Conservation (phyloP, 1,140 invertebrate genomes). For the Apis laboriosa region DNA sequence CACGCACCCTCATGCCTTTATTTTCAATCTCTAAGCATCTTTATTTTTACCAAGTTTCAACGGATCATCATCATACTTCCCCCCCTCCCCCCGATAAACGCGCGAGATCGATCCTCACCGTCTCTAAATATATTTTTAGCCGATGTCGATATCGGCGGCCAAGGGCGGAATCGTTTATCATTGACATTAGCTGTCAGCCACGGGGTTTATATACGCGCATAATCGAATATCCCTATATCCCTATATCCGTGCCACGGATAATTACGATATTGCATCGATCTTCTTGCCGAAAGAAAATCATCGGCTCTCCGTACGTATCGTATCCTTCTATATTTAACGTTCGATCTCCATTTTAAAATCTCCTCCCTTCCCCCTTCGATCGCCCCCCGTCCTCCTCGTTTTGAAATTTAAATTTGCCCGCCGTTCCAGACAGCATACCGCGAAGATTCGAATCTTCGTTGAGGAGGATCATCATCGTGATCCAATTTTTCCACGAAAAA, state of each 20-base stretch:
- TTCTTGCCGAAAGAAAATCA: not conserved
- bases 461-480: not conserved
- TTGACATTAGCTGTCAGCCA: slow-evolving; percentile 15
- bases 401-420: not conserved
- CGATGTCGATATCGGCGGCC: not conserved
- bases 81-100: not conserved
- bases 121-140: slow-evolving; percentile 3
- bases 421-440: not conserved
- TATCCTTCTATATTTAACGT: not conserved
- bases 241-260: not conserved
- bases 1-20: not conserved
- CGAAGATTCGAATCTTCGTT: not conserved
- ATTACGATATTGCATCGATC: slow-evolving; percentile 15
- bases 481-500: not conserved
- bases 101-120: not conserved
- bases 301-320: not conserved
- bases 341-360: not conserved
- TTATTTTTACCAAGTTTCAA: not conserved
- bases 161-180: slow-evolving; percentile 15
- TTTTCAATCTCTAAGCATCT: not conserved
- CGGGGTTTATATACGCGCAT: not conserved
- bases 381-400: not conserved
- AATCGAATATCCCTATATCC: not conserved
- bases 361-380: not conserved
- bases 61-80: not conserved